Conservation (phyloP, 92 coral and sea anemone species). For the Porites divaricata region DNA sequence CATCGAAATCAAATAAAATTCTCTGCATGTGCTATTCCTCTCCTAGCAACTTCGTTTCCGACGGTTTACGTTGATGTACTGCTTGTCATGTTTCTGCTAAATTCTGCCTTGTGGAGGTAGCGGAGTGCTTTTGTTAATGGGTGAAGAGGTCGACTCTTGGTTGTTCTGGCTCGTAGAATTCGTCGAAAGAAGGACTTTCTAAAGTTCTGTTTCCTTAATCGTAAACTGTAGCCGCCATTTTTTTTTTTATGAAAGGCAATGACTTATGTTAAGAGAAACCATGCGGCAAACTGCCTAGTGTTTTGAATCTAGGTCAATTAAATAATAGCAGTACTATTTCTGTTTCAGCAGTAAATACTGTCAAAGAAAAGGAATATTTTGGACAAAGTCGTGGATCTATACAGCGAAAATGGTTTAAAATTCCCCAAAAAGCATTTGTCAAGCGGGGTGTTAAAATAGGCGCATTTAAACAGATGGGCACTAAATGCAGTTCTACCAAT, state of each 20-base stretch:
- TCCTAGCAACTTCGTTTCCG: conserved; percentile 38
- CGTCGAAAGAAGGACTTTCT: background rate
- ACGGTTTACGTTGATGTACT: background rate
- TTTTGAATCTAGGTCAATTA: conserved; percentile 21
- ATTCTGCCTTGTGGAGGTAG: background rate
- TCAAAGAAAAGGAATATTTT: background rate
- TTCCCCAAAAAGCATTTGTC: background rate
- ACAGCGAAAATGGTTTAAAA: conserved; percentile 1
- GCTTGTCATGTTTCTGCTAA: background rate
- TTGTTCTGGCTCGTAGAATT: no score
- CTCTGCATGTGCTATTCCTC: conserved; percentile 31
- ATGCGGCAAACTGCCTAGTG: background rate
- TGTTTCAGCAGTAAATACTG: background rate
- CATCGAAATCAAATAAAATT: conserved; percentile 38
- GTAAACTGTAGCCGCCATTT: background rate
- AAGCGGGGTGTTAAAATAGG: background rate
- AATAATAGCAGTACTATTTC: conserved; percentile 5
- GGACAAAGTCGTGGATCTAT: conserved; percentile 1
- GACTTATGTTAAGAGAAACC: background rate
- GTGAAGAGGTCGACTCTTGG: background rate
- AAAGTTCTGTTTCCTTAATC: background rate
- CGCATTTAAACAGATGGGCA: background rate
- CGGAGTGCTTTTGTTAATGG: background rate
- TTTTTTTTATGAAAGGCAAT: background rate
- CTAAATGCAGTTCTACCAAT: background rate